Evolutionary conservation across 2,797 vertebrate genomes (phyloP).

Genomic region (Falco peregrinus): DNA sequence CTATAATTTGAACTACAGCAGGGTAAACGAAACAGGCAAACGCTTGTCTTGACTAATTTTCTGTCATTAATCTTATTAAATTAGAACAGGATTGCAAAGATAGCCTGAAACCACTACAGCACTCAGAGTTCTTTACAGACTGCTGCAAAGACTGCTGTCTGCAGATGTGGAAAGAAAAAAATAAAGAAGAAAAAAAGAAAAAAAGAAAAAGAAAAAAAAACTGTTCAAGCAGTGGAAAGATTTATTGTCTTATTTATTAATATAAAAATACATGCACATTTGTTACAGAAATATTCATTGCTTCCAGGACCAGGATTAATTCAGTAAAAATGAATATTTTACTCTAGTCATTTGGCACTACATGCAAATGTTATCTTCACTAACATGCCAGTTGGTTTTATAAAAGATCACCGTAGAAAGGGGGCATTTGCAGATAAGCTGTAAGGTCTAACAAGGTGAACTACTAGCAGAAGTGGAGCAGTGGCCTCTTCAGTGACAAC

Average conservation of each 20-base stretch:
- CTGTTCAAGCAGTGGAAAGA: slow-evolving; percentile 23
- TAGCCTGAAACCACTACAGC: slow-evolving; percentile 60
- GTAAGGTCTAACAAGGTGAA: background rate
- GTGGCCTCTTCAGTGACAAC: background rate
- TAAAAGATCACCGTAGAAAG: background rate
- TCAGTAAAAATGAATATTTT: slow-evolving; percentile 4
- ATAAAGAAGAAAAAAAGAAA: rapidly evolving
- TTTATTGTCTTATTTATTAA: slow-evolving; percentile 38
- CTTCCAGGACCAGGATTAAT: slow-evolving; percentile 35
- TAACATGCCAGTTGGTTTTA: background rate
- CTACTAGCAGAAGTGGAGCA: background rate
- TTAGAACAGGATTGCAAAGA: slow-evolving; percentile 68
- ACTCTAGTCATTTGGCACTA: background rate
- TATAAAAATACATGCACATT: slow-evolving; percentile 17
- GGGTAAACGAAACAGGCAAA: slow-evolving; percentile 68
- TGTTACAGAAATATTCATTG: slow-evolving; percentile 45
- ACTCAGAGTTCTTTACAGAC: slow-evolving; percentile 18
- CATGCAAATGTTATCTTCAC: background rate
- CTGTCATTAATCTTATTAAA: slow-evolving; percentile 77
- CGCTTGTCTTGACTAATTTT: slow-evolving; percentile 75
- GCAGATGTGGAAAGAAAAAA: background rate
- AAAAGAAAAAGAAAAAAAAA: no score
- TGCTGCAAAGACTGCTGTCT: slow-evolving; percentile 13
- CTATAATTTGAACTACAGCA: slow-evolving; percentile 61
- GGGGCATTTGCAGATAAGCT: background rate